Evolutionary conservation across 1,140 invertebrate species (phyloP), one percentile per base, ranked within the genome.

Genomic region (Melipona quadrifasciata): DNA sequence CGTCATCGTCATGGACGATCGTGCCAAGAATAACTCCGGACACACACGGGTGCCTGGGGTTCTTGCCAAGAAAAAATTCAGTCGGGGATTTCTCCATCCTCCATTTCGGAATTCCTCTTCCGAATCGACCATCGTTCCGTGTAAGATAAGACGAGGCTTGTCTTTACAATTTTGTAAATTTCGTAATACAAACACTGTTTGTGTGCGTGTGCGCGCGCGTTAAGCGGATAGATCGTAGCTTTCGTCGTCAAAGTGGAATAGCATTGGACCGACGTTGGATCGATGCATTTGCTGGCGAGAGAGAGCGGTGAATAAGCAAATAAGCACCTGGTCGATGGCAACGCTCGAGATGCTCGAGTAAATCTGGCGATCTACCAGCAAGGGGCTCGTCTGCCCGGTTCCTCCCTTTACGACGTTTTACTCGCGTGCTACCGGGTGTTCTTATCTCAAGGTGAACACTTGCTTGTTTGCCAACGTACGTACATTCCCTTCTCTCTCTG

Each of bases 21-120:
- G 74, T 85, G 85, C 88, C 88, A 89, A 89, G 87, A 89, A 89
- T 89, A 89, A 89, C 88, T 86, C 39, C 24, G 51, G 55, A 51
- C 61, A 47, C 39, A 47, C 39, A 47, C 39, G 39, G 79, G 78
- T 77, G 68, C 39, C 58, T 27, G 57, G 27, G 34, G 19, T 47
- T 73, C 34, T 77, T 89, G 88, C 88, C 88, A 89, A 89, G 81
- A 88, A 83, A 85, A 83, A 83, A 77, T 55, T 72, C 68, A 64
- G n/a, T 24, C 27, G 34, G 31, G 61, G 27, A 70, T 74, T 64
- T 57, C 61, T 19, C 57, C 27, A 55, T 31, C 67, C 24, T 64
- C 6, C 47, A 12, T n/a, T 16, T 39, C 11, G 27, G 19, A 68
- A 19, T 47, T 70, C 17, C 47, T 8, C 34, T 39, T 39, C 34